A percentile compares a stretch with the other conserved stretches of the same genome.
Conservation (phyloP, 2,888 invertebrate genomes). For the Poecilus cupreus region DNA sequence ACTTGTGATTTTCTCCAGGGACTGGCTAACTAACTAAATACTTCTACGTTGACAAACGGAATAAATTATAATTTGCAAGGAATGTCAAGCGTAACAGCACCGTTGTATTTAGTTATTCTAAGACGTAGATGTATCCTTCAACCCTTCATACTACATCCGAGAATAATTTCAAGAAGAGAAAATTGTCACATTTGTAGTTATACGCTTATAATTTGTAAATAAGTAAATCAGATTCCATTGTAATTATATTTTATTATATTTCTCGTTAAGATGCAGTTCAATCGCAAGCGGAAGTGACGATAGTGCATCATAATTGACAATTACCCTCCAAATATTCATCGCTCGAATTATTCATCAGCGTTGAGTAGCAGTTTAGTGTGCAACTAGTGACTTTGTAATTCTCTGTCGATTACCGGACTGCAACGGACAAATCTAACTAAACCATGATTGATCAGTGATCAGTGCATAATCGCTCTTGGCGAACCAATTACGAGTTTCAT, state of each 20-base stretch:
- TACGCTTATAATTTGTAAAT: too few species aligned
- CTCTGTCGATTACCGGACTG: neutral
- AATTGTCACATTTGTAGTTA: too few species aligned
- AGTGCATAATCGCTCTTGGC: slow-evolving; percentile 12
- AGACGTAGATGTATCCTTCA: neutral
- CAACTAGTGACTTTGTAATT: slow-evolving; percentile 1
- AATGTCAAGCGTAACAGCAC: neutral
- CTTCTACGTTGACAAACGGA: slow-evolving; percentile 1
- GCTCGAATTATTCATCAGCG: neutral
- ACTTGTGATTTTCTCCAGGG: slow-evolving; percentile 26
- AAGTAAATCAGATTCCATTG: too few species aligned
- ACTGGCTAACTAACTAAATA: slow-evolving; percentile 3
- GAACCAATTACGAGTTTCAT: slow-evolving; percentile 24
- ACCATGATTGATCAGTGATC: slow-evolving; percentile 23
- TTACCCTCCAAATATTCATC: too few species aligned
- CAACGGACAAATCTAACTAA: slow-evolving; percentile 13
- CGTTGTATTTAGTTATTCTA: neutral
- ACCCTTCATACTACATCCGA: neutral
- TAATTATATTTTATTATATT: too few species aligned
- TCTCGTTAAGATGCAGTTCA: too few species aligned
- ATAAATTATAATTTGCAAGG: slow-evolving; percentile 20
- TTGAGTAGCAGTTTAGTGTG: neutral
- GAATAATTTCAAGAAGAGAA: neutral
- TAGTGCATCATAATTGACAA: too few species aligned
- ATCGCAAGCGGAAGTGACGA: too few species aligned